phyloP scores from a whole-genome alignment of 2,797 vertebrate species.

The Setipinna tenuifilis region DNA sequence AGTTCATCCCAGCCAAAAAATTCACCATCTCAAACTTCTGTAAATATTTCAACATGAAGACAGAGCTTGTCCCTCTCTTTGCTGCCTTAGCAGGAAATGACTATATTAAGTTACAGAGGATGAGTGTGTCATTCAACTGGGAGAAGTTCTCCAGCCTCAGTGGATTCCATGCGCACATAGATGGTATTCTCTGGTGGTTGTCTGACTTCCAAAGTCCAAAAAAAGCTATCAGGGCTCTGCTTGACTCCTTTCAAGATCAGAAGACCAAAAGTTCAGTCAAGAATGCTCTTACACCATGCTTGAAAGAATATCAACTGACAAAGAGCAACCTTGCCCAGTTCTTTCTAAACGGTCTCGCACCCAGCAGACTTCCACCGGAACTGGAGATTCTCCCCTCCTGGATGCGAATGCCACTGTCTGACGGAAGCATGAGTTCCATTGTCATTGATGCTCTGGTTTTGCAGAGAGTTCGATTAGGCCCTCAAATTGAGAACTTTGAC shows the following conservation, averaged over 20 bases:
- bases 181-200: slow-evolving; percentile 80
- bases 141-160: slow-evolving; percentile 36
- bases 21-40: slow-evolving; percentile 74
- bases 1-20: slow-evolving; percentile 71
- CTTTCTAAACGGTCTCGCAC: slow-evolving; percentile 62
- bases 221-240: slow-evolving; percentile 67
- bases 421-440: slow-evolving; percentile 69
- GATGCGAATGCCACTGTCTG: slow-evolving; percentile 65
- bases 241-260: slow-evolving; percentile 60
- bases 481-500: slow-evolving; percentile 77
- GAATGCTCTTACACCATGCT: slow-evolving; percentile 25
- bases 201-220: slow-evolving; percentile 59
- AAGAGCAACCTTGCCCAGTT: slow-evolving; percentile 70
- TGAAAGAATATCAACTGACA: slow-evolving; percentile 74
- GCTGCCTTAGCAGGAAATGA: slow-evolving; percentile 82
- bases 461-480: slow-evolving; percentile 64
- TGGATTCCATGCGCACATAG: slow-evolving; percentile 54
- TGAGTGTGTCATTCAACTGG: slow-evolving; percentile 60
- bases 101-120: slow-evolving; percentile 59
- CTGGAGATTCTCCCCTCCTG: slow-evolving; percentile 67
- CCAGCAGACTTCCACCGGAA: slow-evolving; percentile 49
- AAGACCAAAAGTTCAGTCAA: slow-evolving; percentile 42
- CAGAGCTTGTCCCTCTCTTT: slow-evolving; percentile 76
- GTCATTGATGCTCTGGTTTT: slow-evolving; percentile 72
- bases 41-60: slow-evolving; percentile 64